These are phyloP conservation scores for Sympetrum striolatum DNA, from an alignment of 2,888 invertebrate genomes.

Conservation along the genomic window DNA sequence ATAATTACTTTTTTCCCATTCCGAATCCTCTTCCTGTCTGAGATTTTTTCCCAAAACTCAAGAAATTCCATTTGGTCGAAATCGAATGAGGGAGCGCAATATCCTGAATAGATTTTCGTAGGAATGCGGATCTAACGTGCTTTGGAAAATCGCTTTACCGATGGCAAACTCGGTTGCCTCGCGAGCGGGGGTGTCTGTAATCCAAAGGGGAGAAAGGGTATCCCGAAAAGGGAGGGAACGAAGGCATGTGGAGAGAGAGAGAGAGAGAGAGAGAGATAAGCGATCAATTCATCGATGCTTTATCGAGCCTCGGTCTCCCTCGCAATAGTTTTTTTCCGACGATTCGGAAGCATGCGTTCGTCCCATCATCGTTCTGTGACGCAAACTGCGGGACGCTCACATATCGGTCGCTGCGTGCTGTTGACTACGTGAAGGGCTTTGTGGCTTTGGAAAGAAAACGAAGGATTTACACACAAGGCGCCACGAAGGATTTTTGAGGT, in stretches of 20 bases:
- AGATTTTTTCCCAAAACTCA: slow-evolving; percentile 36
- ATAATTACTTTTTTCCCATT: slow-evolving; percentile 17
- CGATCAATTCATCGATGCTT: neutral
- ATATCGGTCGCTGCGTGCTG: neutral
- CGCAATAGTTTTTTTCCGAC: neutral
- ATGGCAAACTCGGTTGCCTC: slow-evolving; percentile 33
- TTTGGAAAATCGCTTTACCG: slow-evolving; percentile 35
- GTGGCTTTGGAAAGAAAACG: no score
- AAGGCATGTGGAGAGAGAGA: neutral
- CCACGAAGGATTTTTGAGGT: neutral
- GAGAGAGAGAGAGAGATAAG: no score
- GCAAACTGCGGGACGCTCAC: neutral
- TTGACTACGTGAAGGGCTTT: neutral
- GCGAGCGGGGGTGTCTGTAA: neutral
- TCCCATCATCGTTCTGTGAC: neutral
- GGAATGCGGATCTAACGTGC: slow-evolving; percentile 34
- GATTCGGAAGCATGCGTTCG: neutral
- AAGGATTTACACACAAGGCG: no score
- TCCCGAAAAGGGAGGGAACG: neutral
- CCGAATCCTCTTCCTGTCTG: slow-evolving; percentile 30
- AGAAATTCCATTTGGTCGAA: slow-evolving; percentile 25
- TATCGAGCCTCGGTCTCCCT: neutral
- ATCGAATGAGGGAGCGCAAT: slow-evolving; percentile 34
- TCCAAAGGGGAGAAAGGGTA: neutral
- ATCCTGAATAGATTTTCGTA: slow-evolving; percentile 43